Conservation (phyloP, 2,797 vertebrate genomes). For the Myiotriccus ornatus region DNA sequence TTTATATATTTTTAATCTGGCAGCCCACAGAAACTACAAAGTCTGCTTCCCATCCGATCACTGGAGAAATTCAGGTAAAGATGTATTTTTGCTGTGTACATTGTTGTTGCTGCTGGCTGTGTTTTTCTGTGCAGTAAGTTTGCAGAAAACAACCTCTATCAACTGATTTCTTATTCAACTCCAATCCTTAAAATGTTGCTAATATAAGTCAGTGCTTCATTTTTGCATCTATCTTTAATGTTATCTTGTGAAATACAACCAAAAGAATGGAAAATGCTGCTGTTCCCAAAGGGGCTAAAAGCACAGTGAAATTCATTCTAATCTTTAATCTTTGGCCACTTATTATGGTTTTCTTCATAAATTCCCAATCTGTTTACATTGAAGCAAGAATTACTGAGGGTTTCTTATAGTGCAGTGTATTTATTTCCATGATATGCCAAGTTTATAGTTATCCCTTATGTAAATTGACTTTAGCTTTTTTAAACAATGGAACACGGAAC, state of each 20-base stretch:
- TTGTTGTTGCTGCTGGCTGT: background rate
- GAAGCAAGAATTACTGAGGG: background rate
- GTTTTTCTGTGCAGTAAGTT: background rate
- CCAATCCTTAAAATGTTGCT: background rate
- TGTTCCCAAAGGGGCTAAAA: background rate
- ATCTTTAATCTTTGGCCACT: background rate
- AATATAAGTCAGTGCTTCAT: background rate
- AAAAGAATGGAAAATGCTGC: background rate
- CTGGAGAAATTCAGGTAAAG: constrained; percentile 95
- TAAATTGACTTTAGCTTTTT: background rate
- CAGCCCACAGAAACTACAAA: constrained; percentile 84
- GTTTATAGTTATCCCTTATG: background rate
- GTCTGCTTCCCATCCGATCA: constrained; percentile 86
- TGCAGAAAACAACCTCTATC: background rate
- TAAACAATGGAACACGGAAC: background rate
- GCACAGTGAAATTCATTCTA: background rate
- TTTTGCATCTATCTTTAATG: background rate
- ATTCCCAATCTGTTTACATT: background rate
- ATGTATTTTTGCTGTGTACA: background rate
- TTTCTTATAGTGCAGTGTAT: background rate
- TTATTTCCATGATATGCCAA: background rate
- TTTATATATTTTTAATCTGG: constrained; percentile 51
- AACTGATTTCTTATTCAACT: background rate
- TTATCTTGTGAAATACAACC: background rate
- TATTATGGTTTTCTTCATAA: background rate